Conservation (phyloP, 53 echinoderm and acorn worm species). For the Echinometra lucunter region DNA sequence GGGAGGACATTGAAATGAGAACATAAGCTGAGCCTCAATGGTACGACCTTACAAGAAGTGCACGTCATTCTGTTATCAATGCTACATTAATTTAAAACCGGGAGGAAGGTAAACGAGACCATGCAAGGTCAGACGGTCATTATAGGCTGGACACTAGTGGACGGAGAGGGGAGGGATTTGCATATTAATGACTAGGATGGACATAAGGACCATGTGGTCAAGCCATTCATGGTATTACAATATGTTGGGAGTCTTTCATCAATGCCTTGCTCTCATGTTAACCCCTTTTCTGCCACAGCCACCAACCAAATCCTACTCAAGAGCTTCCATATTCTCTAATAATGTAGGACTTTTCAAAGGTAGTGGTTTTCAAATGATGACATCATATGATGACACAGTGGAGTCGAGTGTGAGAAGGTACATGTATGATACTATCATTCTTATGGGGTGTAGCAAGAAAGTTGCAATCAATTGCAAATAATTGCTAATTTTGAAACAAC, state of each 20-base stretch:
- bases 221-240: constrained; percentile 8
- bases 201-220: constrained; percentile 45
- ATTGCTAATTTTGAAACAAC: too few relatives aligned
- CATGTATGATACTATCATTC: too few relatives aligned
- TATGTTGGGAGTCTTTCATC: background rate
- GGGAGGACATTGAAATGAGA: constrained; percentile 54
- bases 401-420: too few relatives aligned
- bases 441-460: too few relatives aligned
- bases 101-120: constrained; percentile 50
- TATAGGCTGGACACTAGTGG: constrained; percentile 14
- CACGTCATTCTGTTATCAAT: constrained; percentile 56
- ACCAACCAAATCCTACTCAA: too few relatives aligned
- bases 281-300: too few relatives aligned
- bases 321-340: too few relatives aligned
- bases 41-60: constrained; percentile 43
- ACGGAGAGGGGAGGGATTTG: background rate
- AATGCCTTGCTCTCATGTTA: background rate
- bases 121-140: constrained; percentile 1
- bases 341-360: too few relatives aligned
- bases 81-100: constrained; percentile 49
- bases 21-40: constrained; percentile 27
- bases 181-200: constrained; percentile 20
- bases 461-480: too few relatives aligned
- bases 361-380: too few relatives aligned
- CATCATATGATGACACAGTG: too few relatives aligned